Conservation (phyloP, 2,113 vertebrate species). For the Tragelaphus scriptus region DNA sequence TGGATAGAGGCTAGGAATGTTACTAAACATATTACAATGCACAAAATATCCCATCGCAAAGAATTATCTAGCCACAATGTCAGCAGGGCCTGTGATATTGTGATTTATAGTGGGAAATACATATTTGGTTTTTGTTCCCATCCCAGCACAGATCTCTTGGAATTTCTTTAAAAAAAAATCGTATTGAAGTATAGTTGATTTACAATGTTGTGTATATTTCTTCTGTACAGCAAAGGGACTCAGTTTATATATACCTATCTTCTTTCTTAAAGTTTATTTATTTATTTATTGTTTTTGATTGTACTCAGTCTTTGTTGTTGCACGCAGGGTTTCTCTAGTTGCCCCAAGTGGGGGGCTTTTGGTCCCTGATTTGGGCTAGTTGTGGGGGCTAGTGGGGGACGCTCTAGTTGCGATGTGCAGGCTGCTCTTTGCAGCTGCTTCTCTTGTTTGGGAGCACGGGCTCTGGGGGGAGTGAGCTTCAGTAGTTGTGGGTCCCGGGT, state of each 20-base stretch:
- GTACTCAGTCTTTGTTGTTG: background rate
- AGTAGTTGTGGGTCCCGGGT: rapidly evolving
- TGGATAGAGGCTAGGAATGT: background rate
- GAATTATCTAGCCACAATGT: background rate
- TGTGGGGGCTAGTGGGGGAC: no score
- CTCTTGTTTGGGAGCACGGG: background rate
- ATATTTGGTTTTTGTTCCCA: background rate
- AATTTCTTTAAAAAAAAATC: background rate
- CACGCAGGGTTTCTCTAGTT: background rate
- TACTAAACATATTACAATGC: background rate
- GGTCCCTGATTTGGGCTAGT: no score
- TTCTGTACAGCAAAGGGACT: background rate
- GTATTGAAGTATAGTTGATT: background rate
- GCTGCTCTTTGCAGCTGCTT: background rate
- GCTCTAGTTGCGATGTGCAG: background rate
- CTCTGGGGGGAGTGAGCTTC: background rate
- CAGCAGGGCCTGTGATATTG: background rate
- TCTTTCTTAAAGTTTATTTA: background rate
- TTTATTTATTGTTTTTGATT: background rate
- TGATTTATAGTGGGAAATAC: background rate
- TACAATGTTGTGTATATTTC: background rate
- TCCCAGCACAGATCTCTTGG: background rate
- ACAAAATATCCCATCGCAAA: background rate
- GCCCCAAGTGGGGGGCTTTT: background rate
- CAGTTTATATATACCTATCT: background rate